A percentile compares a stretch with the other conserved stretches of the same genome.
Evolutionary conservation across 2,113 vertebrate genomes (phyloP).

Genomic region (Equus przewalskii): DNA sequence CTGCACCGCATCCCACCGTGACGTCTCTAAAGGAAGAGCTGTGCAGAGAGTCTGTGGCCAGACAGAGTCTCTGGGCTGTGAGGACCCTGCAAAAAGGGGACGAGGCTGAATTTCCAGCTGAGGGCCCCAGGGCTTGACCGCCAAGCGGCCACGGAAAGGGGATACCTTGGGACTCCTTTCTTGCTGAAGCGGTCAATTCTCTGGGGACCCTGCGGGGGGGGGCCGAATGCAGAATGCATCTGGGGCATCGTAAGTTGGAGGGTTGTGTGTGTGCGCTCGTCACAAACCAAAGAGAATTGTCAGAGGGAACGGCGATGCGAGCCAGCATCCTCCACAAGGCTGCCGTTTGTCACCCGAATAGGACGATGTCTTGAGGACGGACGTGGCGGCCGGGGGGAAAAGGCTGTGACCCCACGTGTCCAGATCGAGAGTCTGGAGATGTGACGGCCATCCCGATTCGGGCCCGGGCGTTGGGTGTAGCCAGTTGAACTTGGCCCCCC

Average conservation of each 20-base stretch:
- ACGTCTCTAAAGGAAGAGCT: not conserved
- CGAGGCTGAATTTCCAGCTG: not conserved
- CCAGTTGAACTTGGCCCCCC: too few relatives aligned
- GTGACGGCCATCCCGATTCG: too few relatives aligned
- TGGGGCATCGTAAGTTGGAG: rapidly evolving
- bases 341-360: not conserved
- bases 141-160: not conserved
- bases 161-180: rapidly evolving
- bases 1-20: not conserved
- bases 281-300: not conserved
- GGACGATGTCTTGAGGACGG: too few relatives aligned
- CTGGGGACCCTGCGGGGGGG: rapidly evolving
- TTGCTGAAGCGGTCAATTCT: rapidly evolving
- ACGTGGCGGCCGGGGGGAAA: too few relatives aligned
- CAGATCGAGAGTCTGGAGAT: too few relatives aligned
- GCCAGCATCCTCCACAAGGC: too few relatives aligned
- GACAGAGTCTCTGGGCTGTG: not conserved
- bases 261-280: not conserved
- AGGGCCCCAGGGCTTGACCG: not conserved
- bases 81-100: too few relatives aligned
- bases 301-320: not conserved
- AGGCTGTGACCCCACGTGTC: too few relatives aligned
- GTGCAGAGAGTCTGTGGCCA: too few relatives aligned
- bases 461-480: too few relatives aligned
- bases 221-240: rapidly evolving